These are phyloP conservation scores for Drosophila buzzatii DNA, from an alignment of 2,888 invertebrate species.

Conservation along the genomic window DNA sequence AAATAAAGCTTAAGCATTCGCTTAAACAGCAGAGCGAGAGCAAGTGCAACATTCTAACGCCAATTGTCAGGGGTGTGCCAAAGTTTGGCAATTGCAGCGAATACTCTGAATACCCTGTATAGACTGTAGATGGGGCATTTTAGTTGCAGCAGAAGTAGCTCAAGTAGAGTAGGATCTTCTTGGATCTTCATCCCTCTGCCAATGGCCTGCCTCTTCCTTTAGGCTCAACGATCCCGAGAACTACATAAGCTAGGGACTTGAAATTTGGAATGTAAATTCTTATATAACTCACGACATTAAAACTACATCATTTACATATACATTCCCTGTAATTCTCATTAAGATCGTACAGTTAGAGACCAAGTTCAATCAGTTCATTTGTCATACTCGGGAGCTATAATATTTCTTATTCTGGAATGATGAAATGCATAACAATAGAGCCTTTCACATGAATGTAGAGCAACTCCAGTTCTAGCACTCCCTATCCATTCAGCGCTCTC, in stretches of 20 bases:
- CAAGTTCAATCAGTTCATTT: background rate
- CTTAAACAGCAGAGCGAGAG: slow-evolving; percentile 16
- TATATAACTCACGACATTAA: too few relatives aligned
- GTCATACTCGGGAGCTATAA: too few relatives aligned
- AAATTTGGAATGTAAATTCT: too few relatives aligned
- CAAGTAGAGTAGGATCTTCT: too few relatives aligned
- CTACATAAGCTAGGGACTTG: background rate
- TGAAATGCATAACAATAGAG: too few relatives aligned
- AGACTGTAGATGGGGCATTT: background rate
- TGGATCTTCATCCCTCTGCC: too few relatives aligned
- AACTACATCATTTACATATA: background rate
- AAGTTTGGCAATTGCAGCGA: slow-evolving; percentile 6
- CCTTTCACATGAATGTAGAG: background rate
- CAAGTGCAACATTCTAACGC: slow-evolving; percentile 62
- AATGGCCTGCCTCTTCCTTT: too few relatives aligned
- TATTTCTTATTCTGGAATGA: too few relatives aligned
- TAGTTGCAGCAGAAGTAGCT: background rate
- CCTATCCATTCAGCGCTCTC: background rate
- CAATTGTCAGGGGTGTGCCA: slow-evolving; percentile 27
- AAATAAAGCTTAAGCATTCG: slow-evolving; percentile 61
- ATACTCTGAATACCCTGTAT: background rate
- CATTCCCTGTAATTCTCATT: background rate
- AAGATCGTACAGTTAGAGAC: background rate
- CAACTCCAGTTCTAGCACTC: background rate
- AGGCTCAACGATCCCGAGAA: background rate